These are phyloP conservation scores for Aegithalos caudatus DNA, from an alignment of 2,113 vertebrate species.

Conservation along the genomic window DNA sequence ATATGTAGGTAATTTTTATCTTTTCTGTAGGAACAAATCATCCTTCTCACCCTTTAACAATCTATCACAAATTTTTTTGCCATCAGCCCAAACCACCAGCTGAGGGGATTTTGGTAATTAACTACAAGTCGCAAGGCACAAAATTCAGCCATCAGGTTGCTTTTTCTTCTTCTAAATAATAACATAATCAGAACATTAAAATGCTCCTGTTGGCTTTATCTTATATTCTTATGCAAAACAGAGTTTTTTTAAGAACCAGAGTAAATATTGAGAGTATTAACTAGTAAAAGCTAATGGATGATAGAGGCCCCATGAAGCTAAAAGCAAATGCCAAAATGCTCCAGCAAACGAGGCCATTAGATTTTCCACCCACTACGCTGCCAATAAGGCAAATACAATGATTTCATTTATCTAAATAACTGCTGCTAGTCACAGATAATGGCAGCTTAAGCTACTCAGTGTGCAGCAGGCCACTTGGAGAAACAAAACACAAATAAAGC, in stretches of 20 bases:
- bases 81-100: background rate
- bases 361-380: background rate
- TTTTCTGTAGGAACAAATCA: background rate
- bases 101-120: background rate
- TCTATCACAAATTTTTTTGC: background rate
- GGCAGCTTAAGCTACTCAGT: background rate
- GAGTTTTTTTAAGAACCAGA: background rate
- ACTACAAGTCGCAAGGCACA: background rate
- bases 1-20: background rate
- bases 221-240: background rate
- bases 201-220: background rate
- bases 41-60: background rate
- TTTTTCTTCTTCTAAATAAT: background rate
- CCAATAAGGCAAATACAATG: conserved; percentile 8
- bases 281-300: background rate
- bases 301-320: background rate
- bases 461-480: background rate
- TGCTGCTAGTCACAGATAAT: background rate
- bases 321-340: conserved; percentile 1
- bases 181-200: background rate
- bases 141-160: background rate
- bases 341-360: background rate
- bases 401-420: conserved; percentile 2
- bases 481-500: background rate
- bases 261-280: background rate